Evolutionary conservation across 1,140 invertebrate species (phyloP).

Genomic region (Ceratitis capitata): DNA sequence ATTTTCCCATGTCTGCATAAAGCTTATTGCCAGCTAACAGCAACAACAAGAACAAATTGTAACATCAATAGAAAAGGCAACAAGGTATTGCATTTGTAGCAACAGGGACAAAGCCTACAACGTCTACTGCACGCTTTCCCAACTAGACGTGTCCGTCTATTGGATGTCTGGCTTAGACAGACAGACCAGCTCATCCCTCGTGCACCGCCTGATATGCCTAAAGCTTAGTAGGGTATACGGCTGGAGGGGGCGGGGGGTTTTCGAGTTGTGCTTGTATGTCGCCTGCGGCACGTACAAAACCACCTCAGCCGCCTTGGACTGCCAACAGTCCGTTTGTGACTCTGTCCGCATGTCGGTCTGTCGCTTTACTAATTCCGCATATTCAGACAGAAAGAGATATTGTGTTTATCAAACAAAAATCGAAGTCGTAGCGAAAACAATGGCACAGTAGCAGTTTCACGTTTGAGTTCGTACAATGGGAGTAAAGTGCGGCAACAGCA

Average conservation of each 20-base stretch:
- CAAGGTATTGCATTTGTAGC: background rate
- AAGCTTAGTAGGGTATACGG: background rate
- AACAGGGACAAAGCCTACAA: background rate
- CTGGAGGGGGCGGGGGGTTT: background rate
- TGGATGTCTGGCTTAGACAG: background rate
- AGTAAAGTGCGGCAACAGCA: background rate
- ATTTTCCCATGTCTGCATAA: conserved; percentile 2
- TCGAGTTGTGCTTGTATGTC: background rate
- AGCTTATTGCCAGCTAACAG: background rate
- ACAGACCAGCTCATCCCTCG: too few relatives aligned
- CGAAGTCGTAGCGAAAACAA: conserved; percentile 40
- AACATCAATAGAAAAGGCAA: background rate
- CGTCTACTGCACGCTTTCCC: background rate
- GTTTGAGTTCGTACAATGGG: background rate
- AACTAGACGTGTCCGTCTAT: background rate
- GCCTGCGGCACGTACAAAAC: conserved; percentile 1
- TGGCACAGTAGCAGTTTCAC: conserved; percentile 39
- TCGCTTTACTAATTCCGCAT: conserved; percentile 5
- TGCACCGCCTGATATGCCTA: background rate
- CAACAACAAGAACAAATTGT: conserved; percentile 1
- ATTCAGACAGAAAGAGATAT: background rate
- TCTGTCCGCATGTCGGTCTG: background rate
- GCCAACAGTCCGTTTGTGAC: background rate
- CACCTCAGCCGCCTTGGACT: background rate
- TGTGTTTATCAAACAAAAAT: conserved; percentile 39